Conservation (phyloP, 23 tunicate species). For the Ascidia mentula region DNA sequence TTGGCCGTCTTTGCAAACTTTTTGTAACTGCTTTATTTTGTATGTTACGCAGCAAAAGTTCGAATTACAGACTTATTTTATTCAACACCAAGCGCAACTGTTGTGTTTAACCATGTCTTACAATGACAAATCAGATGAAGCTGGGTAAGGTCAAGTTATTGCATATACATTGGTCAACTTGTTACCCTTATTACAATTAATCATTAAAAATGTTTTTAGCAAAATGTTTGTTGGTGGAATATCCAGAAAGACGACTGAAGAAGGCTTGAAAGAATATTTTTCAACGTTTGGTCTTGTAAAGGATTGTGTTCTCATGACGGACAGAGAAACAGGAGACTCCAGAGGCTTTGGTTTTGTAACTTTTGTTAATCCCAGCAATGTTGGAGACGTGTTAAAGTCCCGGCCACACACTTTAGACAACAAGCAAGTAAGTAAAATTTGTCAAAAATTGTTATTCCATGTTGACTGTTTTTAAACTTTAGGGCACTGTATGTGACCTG, state of each 20-base stretch:
- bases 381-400: constrained; percentile 58
- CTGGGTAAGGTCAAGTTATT: background rate
- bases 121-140: constrained; percentile 1
- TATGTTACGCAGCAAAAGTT: too few relatives aligned
- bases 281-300: constrained; percentile 52
- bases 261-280: constrained; percentile 56
- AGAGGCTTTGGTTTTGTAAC: constrained; percentile 94
- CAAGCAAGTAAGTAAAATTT: constrained; percentile 42
- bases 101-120: too few relatives aligned
- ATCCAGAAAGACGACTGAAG: constrained; percentile 68
- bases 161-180: background rate
- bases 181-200: too few relatives aligned
- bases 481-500: too few relatives aligned
- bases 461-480: background rate
- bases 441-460: background rate
- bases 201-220: constrained; percentile 46
- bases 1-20: too few relatives aligned
- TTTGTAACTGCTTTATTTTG: too few relatives aligned
- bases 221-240: constrained; percentile 94
- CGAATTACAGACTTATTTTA: too few relatives aligned
- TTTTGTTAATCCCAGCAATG: constrained; percentile 46
- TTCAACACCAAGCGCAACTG: too few relatives aligned
- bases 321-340: constrained; percentile 66
- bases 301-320: constrained; percentile 84
- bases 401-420: constrained; percentile 83